phyloP scores from a whole-genome alignment of 2,113 vertebrate species.

The Dromaius novaehollandiae region DNA sequence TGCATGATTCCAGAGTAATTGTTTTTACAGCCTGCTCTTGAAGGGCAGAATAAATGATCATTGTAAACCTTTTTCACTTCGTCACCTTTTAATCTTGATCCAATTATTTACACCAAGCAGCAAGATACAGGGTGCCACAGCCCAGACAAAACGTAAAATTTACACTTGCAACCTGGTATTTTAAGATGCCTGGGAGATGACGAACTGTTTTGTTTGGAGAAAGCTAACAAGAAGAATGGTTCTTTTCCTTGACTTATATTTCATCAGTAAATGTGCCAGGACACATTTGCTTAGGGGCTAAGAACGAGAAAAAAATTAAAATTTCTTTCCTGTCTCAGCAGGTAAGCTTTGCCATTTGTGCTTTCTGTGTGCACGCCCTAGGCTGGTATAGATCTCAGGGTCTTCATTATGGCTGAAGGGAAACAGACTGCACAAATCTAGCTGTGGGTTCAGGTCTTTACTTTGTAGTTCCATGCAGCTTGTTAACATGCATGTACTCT shows the following conservation, averaged over 20 bases:
- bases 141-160: conserved; percentile 32
- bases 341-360: background rate
- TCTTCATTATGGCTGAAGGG: background rate
- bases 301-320: conserved; percentile 12
- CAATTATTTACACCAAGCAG: conserved; percentile 44
- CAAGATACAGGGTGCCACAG: background rate
- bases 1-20: conserved; percentile 24
- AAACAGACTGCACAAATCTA: background rate
- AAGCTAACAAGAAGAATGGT: background rate
- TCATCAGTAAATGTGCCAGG: conserved; percentile 31
- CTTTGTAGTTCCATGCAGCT: background rate
- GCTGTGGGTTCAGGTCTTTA: background rate
- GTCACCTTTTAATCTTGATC: conserved; percentile 46
- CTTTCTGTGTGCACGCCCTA: background rate
- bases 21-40: conserved; percentile 35
- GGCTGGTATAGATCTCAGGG: background rate
- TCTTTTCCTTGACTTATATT: conserved; percentile 12
- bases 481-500: background rate
- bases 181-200: conserved; percentile 10
- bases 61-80: conserved; percentile 35
- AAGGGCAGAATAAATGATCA: conserved; percentile 45
- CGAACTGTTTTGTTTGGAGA: conserved; percentile 20
- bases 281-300: conserved; percentile 8
- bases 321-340: background rate
- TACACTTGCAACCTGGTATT: background rate